phyloP scores from a whole-genome alignment of 2,113 vertebrate species.

The Physeter macrocephalus region DNA sequence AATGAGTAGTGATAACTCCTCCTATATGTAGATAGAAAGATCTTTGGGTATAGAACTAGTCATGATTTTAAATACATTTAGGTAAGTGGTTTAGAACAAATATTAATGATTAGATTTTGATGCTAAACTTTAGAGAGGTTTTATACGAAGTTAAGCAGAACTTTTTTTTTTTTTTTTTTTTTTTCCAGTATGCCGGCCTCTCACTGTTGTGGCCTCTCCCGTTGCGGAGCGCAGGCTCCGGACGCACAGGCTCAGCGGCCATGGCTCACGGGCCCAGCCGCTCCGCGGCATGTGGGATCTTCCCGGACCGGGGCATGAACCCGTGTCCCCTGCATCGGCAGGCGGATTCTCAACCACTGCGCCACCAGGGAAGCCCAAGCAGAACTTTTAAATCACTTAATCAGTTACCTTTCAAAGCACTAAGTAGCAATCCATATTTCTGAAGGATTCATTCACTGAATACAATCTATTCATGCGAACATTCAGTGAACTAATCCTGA shows the following conservation, averaged over 20 bases:
- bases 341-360: too few relatives aligned
- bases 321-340: too few relatives aligned
- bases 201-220: too few relatives aligned
- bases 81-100: not conserved
- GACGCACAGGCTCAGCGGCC: too few relatives aligned
- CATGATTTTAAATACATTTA: constrained; percentile 7
- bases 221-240: too few relatives aligned
- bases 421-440: not conserved
- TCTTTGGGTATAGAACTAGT: not conserved
- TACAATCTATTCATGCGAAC: not conserved
- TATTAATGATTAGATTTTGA: not conserved
- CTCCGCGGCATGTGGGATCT: too few relatives aligned
- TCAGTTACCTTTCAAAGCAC: not conserved
- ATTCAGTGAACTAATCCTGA: not conserved
- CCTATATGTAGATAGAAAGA: not conserved
- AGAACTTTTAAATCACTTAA: not conserved
- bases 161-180: too few relatives aligned
- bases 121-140: not conserved
- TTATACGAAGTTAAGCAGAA: not conserved
- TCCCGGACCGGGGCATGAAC: too few relatives aligned
- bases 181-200: too few relatives aligned
- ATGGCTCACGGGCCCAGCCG: too few relatives aligned
- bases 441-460: not conserved
- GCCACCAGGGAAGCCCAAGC: too few relatives aligned
- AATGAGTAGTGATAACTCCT: not conserved